Conservation (phyloP, 1,140 invertebrate species). For the Caenorhabditis remanei region DNA sequence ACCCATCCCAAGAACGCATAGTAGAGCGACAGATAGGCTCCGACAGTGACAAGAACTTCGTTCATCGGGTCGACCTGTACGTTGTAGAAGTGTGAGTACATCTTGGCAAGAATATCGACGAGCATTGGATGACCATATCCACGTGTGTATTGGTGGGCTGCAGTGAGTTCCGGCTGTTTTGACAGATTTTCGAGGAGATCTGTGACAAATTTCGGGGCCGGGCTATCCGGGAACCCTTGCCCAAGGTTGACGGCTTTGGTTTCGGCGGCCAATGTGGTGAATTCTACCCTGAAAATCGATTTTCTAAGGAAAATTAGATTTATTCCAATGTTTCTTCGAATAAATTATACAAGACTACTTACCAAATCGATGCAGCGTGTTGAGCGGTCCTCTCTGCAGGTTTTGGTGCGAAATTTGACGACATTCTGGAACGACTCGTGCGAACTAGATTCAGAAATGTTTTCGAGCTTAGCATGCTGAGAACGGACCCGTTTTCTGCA, state of each 20-base stretch:
- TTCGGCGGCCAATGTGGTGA: constrained; percentile 88
- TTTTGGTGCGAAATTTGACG: constrained; percentile 14
- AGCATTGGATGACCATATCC: constrained; percentile 88
- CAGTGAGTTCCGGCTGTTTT: constrained; percentile 82
- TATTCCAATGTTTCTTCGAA: neutral
- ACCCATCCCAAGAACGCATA: constrained; percentile 85
- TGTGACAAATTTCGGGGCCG: constrained; percentile 87
- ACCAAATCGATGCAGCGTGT: constrained; percentile 25
- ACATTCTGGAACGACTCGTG: constrained; percentile 50
- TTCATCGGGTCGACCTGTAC: constrained; percentile 85
- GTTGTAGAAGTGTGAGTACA: constrained; percentile 87
- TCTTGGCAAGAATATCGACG: constrained; percentile 86
- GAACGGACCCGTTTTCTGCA: constrained; percentile 53
- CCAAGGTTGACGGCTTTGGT: constrained; percentile 94
- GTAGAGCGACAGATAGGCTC: constrained; percentile 91
- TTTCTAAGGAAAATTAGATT: too few relatives aligned
- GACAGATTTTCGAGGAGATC: constrained; percentile 85
- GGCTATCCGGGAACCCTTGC: constrained; percentile 96
- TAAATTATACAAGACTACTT: neutral
- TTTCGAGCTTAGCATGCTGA: constrained; percentile 52
- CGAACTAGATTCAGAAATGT: constrained; percentile 49
- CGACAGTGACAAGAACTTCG: constrained; percentile 89
- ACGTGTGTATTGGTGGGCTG: constrained; percentile 89
- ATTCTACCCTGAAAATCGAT: constrained; percentile 91
- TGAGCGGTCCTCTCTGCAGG: constrained; percentile 29